Base-by-base conservation (phyloP, 2,113 vertebrate species). In the Henicopernis longicauda region DNA sequence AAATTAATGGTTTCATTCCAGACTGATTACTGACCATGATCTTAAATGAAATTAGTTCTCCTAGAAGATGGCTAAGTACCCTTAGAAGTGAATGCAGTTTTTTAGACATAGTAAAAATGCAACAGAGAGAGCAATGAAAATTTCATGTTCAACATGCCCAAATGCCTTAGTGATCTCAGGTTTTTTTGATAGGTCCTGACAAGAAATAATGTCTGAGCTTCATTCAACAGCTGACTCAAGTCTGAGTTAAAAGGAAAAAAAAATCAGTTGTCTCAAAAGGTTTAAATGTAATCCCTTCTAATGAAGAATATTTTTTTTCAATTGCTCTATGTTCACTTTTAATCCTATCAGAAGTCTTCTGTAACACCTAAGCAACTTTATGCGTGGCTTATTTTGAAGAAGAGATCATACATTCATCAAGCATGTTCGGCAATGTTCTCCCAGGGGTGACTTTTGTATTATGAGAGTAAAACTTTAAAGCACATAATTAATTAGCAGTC, bases 1-100 rank as follows among this genome's bases (percentile, higher is more conserved):
- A 94, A 97, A 90, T 88, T 79, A 95, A 94, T 91, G 66, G 78
- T 55, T 97, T 93, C 18, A 63, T 90, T 97, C 84, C 94, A 96
- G 74, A 82, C 66, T 85, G 58, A 82, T 95, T 95, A 91, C n/a
- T 91, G 71, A 93, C 54, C 78, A 40, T 40, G 50, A 95, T 14
- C 52, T 93, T 89, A 93, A 93, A 94, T 85, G 7, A 93, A 95
- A 91, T 89, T 91, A 70, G 54, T 77, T 85, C 78, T 89, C 58
- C 36, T 77, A 66, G 86, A 95, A 87, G 83, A 76, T 62, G 10
- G 22, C 49, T 76, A 91, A 84, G 40, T 84, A 79, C 52, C 27
- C 49, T 74, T 71, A 79, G 52, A 82, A 80, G 54, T 23, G 16
- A 80, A 79, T 34, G 61, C 52, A 38, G 22, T 14, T n/a, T 80